These are phyloP conservation scores for Lota lota DNA, from an alignment of 2,113 vertebrate genomes.

Conservation along the genomic window DNA sequence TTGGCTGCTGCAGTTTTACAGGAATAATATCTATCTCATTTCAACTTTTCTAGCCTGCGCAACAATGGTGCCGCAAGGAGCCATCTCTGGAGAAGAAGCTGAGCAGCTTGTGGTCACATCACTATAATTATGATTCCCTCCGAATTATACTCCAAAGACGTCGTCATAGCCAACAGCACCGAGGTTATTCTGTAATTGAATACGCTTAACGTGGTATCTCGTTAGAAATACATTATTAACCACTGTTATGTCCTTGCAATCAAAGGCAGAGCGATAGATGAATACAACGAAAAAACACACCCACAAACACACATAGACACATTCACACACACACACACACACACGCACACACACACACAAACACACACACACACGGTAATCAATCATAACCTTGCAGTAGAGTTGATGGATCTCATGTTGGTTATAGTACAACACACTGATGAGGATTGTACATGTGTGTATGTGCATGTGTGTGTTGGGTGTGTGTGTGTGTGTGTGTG, in stretches of 20 bases:
- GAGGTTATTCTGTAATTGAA: too few relatives aligned
- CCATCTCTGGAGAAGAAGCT: too few relatives aligned
- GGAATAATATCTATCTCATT: too few relatives aligned
- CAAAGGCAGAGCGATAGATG: neutral
- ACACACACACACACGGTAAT: neutral
- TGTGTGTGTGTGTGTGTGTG: constrained; percentile 1
- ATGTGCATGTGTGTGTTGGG: neutral
- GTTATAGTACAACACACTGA: constrained; percentile 8
- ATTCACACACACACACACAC: constrained; percentile 2
- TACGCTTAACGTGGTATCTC: too few relatives aligned
- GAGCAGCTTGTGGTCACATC: too few relatives aligned
- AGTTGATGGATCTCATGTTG: constrained; percentile 45
- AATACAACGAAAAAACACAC: neutral
- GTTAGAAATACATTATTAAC: neutral
- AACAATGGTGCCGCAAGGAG: too few relatives aligned
- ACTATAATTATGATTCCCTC: too few relatives aligned
- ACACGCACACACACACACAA: neutral
- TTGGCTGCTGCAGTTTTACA: too few relatives aligned
- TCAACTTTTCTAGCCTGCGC: too few relatives aligned
- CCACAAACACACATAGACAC: constrained; percentile 9
- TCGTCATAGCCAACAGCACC: too few relatives aligned
- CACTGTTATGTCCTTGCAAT: neutral
- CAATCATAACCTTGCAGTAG: constrained; percentile 17
- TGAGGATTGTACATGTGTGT: neutral
- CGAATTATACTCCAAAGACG: too few relatives aligned